Base-by-base conservation (phyloP, 2,888 invertebrate genomes). In the Sarcophaga subvicina region DNA sequence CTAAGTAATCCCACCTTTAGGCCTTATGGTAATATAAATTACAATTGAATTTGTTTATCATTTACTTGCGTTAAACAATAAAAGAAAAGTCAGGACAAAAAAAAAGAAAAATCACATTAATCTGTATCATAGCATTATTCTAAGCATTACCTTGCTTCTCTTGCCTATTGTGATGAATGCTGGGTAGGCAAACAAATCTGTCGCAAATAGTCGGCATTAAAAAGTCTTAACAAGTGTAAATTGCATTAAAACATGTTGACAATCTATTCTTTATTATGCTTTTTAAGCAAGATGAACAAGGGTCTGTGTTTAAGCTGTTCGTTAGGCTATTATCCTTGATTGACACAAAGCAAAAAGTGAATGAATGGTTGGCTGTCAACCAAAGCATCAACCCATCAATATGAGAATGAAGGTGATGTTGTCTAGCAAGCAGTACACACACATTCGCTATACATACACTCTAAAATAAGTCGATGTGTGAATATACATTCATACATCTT, bases 231-330 rank as follows among this genome's bases (percentile, higher is more conserved):
- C 80, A 5, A 80, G 84, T 80, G 84, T 85, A 85, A 80, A 85
- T 85, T 71, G 76, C 83, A 84, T 82, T 83, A 67, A 79, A 82
- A 82, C 87, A 87, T 87, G 81, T 84, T 87, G 87, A 81, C 87
- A 82, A 84, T 87, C 76, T 82, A 37, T 79, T 87, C 63, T 82
- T 79, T 75, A 82, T 87, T 87, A 87, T 76, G 81, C 66, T 45
- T 63, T 66, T 70, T 66, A 45, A 80, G 77, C 12, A 59, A 54
- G 49, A 49, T 60, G 49, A 78, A 82, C 75, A 83, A 69, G 75
- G 76, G 64, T 75, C 78, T 73, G 79, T 22, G 25, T 49, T 59
- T 11, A 54, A 54, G 12, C 17, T 54, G 17, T 54, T 17, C 54
- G 12, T 54, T 54, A 75, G 78, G 70, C 84, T 84, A 87, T 83